Evolutionary conservation across 2,888 invertebrate species (phyloP), one percentile per base, ranked within the genome.

Genomic region (Bruchidius siliquastri): DNA sequence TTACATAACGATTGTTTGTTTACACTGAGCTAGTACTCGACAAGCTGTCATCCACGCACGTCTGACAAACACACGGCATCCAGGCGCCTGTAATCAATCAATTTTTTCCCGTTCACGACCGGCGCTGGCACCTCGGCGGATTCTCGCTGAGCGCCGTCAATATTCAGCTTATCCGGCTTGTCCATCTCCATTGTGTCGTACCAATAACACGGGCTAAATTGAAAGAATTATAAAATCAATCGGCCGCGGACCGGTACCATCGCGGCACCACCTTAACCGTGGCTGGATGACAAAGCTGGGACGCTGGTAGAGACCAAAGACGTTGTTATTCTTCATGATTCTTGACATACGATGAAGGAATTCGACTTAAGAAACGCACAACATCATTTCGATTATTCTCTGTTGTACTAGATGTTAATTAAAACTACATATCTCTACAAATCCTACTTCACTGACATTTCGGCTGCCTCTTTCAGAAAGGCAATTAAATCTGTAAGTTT

Each of bases 151-250:
- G 67, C 67, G 81, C 79, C 80, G 82, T 81, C 83, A 79, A 78
- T 82, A 81, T 81, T 79, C 75, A 68, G 80, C 79, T 77, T 86
- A 86, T 86, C 86, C 80, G 69, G 77, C 83, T 75, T 86, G 86
- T 87, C 85, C 85, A 87, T 87, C 86, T 84, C 84, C 81, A 86
- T 86, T 86, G 86, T 86, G 85, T 83, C 84, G 83, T 85, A 84
- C 84, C 86, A 86, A 86, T 86, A 87, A 87, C 86, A 87, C 84
- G 85, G 82, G 85, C 84, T 85, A 86, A 86, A 87, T 87, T 87
- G 87, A 87, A 86, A 85, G 86, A 86, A 79, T 79, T 79, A 87
- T 85, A 86, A 85, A 86, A 86, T 87, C 87, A 86, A 86, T 87
- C 85, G 84, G 83, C 82, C 67, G 21, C 26, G 8, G 26, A 18